These are phyloP conservation scores for Cynopterus sphinx DNA, from an alignment of 2,797 vertebrate species.

Conservation along the genomic window DNA sequence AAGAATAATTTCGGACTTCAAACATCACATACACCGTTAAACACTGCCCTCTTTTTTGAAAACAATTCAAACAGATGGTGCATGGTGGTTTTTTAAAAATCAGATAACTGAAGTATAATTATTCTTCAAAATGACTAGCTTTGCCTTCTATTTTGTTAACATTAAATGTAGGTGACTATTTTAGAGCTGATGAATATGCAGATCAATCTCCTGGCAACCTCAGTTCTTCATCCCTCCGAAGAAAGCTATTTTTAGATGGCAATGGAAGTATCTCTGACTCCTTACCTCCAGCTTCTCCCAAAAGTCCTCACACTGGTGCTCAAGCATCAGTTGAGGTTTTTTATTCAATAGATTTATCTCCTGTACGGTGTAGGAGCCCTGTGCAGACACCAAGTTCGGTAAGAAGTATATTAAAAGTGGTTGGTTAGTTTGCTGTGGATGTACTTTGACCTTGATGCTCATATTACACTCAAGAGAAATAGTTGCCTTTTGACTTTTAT, in stretches of 20 bases:
- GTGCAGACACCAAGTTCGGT: conserved; percentile 91
- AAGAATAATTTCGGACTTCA: conserved; percentile 28
- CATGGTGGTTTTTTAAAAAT: not conserved
- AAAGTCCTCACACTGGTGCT: conserved; percentile 74
- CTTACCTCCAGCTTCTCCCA: conserved; percentile 90
- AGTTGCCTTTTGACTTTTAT: not conserved
- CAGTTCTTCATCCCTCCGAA: conserved; percentile 95
- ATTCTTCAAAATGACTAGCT: conserved; percentile 4
- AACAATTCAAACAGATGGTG: not conserved
- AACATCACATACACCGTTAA: not conserved
- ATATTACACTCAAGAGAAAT: not conserved
- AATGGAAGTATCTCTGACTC: conserved; percentile 91
- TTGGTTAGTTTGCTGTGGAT: not conserved
- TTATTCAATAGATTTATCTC: conserved; percentile 89
- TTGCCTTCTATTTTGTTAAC: not conserved
- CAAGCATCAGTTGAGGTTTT: conserved; percentile 81
- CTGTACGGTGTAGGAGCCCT: conserved; percentile 86
- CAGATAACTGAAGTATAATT: not conserved
- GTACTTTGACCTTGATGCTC: not conserved
- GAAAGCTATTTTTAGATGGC: conserved; percentile 97
- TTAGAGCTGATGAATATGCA: conserved; percentile 89
- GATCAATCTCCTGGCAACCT: conserved; percentile 96
- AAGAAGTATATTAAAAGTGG: conserved; percentile 61
- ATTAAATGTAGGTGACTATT: conserved; percentile 91
- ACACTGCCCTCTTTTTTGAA: not conserved